Evolutionary conservation across 1,140 invertebrate genomes (phyloP), one percentile per base, ranked within the genome.

Genomic region (Trigoniulus corallinus): DNA sequence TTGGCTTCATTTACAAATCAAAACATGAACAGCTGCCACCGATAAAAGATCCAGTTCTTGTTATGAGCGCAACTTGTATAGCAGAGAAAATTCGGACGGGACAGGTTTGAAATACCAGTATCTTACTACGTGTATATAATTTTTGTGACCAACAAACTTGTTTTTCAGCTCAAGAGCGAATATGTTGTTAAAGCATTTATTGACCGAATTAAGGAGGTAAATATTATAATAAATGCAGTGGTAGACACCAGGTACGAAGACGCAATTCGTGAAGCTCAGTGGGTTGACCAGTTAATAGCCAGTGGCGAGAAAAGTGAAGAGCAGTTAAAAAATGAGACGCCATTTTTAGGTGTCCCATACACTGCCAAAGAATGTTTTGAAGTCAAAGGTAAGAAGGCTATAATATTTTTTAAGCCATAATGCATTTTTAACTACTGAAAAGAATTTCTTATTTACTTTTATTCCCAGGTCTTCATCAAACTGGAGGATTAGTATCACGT

Each of bases 331-430:
- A 65, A 72, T 50, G 72, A 79, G 41, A 82, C 80, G 62, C 85
- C 85, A 0, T 79, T 87, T 54, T 68, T 88, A n/a, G 85, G 84
- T 1, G 81, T 89, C 7, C 86, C 85, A 15, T 85, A 88, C 57
- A 82, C 84, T 2, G 84, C 82, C 1, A 89, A 89, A 70, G 84
- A 84, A 58, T 76, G 75, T 34, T 79, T 78, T 53, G 67, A 69
- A 12, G 62, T 84, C 0, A 71, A 74, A 69, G 80, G 81, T 50
- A 50, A 41, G n/a, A 48, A 2, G 29, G 25, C 15, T 7, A 34
- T 15, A 34, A 34, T 15, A 34, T 34, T 7, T 34, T 34, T 34
- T 7, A 34, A 34, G 29, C 29, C 15, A 34, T 34, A 34, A 34
- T 7, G 15, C 15, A 34, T 34, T 7, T 7, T 34, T 34, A 34